Base-by-base conservation (phyloP, 2,888 invertebrate genomes). In the Antheraea yamamai region DNA sequence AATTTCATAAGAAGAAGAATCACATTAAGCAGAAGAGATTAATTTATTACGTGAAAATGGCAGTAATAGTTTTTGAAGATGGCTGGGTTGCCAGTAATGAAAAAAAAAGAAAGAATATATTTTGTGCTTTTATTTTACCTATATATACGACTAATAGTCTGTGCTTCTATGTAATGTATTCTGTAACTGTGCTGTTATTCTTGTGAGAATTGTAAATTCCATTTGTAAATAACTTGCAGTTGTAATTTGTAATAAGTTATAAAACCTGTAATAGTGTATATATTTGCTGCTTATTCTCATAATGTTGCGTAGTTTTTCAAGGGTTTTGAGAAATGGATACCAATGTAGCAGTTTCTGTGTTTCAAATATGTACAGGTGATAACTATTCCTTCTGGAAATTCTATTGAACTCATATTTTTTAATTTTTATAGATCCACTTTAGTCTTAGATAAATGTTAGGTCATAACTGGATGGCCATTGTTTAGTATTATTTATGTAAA, bases 221-320 rank as follows among this genome's bases (percentile, higher is more conserved):
- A 6, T 4, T 39, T 39, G 35, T 47, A 47, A 47, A 47, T 47
- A 47, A 47, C 12, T 47, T 47, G 47, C 47, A 12, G 47, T 47
- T 47, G 47, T 47, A 47, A 47, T 47, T 10, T 12, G n/a, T 61
- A 61, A 10, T 61, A 66, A 66, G 35, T 73, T 55, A 8, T 30
- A 73, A 16, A 73, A 72, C 14, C 55, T 72, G 23, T 23, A 26
- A 30, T 3, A 20, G 4, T 2, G n/a, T 58, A 20, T n/a, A 20
- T n/a, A 61, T 23, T n/a, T 23, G 12, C 26, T 71, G 14, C 52
- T 16, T 30, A 3, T 30, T 39, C 18, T 23, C 58, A 88, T 75
- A 52, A 89, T 90, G 90, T 81, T 89, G 76, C 83, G 88, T 78
- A 86, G 80, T 79, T 82, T 86, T 18, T 58, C 87, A 35, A 80